A percentile compares a stretch with the other conserved stretches of the same genome.
Conservation (phyloP, 2,113 vertebrate genomes). For the Platysternon megacephalum region DNA sequence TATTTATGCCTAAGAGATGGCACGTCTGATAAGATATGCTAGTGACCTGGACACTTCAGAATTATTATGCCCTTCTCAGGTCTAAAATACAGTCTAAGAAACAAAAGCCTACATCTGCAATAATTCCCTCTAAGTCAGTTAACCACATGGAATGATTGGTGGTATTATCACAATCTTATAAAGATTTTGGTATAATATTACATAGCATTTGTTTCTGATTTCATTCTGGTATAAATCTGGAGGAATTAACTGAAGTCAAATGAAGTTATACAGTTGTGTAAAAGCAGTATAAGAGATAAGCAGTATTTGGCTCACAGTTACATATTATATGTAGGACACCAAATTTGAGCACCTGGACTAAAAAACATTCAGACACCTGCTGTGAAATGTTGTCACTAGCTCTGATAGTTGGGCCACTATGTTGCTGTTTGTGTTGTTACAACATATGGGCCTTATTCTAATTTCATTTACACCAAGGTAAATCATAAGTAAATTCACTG, state of each 20-base stretch:
- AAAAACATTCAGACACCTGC: neutral
- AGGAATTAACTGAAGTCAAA: neutral
- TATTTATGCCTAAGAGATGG: neutral
- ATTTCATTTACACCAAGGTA: neutral
- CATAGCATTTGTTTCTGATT: neutral
- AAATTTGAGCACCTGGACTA: neutral
- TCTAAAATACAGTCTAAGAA: neutral
- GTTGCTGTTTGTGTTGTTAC: neutral
- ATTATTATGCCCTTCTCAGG: neutral
- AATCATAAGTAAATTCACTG: neutral
- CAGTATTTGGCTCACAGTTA: neutral
- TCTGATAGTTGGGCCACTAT: neutral
- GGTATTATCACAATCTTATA: neutral
- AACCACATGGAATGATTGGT: neutral
- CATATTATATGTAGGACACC: neutral
- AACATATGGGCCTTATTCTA: neutral
- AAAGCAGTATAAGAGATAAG: neutral
- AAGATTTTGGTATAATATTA: neutral
- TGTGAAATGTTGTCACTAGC: neutral
- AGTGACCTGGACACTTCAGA: neutral
- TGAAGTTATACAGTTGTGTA: neutral
- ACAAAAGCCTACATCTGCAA: accelerated
- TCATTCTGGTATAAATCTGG: neutral
- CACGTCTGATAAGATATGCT: neutral
- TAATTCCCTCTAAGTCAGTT: neutral